phyloP scores from a whole-genome alignment of 1,140 invertebrate genomes.

The Tetranychus cinnabarinus region DNA sequence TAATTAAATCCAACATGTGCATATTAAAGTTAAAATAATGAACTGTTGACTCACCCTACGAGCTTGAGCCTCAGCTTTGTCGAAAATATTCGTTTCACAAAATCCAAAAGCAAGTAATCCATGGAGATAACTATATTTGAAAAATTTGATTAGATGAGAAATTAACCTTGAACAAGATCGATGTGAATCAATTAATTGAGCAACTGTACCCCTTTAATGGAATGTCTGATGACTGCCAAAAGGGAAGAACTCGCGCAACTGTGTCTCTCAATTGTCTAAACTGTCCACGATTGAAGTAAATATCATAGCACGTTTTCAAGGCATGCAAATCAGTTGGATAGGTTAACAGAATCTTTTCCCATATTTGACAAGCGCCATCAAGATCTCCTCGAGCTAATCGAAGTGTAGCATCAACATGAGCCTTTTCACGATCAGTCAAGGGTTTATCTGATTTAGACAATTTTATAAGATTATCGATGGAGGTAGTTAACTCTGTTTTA shows the following conservation, averaged over 20 bases:
- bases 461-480: slow-evolving; percentile 18
- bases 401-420: slow-evolving; percentile 25
- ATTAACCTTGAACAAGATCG: neutral
- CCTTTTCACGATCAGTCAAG: slow-evolving; percentile 20
- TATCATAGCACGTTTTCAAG: slow-evolving; percentile 30
- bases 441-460: slow-evolving; percentile 10
- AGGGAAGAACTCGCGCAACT: slow-evolving; percentile 24
- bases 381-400: slow-evolving; percentile 24
- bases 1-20: too few relatives aligned
- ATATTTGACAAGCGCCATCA: slow-evolving; percentile 18
- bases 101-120: slow-evolving; percentile 34
- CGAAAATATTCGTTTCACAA: slow-evolving; percentile 27
- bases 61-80: slow-evolving; percentile 24
- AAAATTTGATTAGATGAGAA: neutral
- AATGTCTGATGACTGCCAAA: slow-evolving; percentile 21
- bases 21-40: too few relatives aligned
- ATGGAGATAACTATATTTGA: slow-evolving; percentile 22
- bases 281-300: slow-evolving; percentile 30
- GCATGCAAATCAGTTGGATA: slow-evolving; percentile 30
- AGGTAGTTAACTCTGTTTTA: slow-evolving; percentile 18
- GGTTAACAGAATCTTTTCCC: slow-evolving; percentile 27
- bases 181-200: neutral
- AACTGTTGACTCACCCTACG: neutral
- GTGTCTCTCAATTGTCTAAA: slow-evolving; percentile 25
- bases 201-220: slow-evolving; percentile 25